Evolutionary conservation across 2,113 vertebrate species (phyloP), one percentile per base, ranked within the genome.

Genomic region (Cheirogaleus medius): DNA sequence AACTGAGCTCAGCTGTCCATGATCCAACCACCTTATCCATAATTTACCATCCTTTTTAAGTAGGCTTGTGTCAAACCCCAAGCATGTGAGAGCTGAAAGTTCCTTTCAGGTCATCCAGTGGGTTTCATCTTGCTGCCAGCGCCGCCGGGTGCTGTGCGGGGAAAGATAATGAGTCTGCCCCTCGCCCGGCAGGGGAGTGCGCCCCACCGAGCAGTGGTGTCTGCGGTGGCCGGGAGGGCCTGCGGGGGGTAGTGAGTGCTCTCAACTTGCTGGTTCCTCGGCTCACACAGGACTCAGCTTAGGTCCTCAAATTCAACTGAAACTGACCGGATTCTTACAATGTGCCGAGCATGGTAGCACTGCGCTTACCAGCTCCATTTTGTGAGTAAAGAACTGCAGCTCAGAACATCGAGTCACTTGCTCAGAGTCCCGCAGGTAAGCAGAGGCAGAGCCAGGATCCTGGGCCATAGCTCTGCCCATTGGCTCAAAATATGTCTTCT

Each of bases 261-360:
- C 21, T 11, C 1, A 21, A 23, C 25, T 42, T 37, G 32, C 82
- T n/a, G 77, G 11, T 44, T 69, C 27, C 73, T 88, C 39, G 12
- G 58, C 54, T n/a, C 29, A 73, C 74, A 76, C 52, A 49, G 15
- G 23, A 92, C 49, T 29, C 74, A 39, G 52, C 37, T 47, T 52
- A 66, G 54, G 58, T 63, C n/a, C 84, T 39, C 37, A 2, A 63
- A 34, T 17, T 86, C 20, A 76, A 81, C 63, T 39, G 18, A 83
- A 91, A 83, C 29, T 29, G 39, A 90, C 71, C 42, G 76, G 21
- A 64, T 56, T 82, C 47, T 68, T 58, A 49, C 13, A 10, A 8
- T 5, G 3, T 52, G 34, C 15, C 44, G 8, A 82, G 47, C 4
- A 20, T 0, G 17, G 54, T 4, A 63, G 47, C 14, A 8, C 0